Percentiles rank a stretch among this genome's conserved stretches.
phyloP scores from a whole-genome alignment of 1,140 invertebrate species.

The Hestina assimilis region DNA sequence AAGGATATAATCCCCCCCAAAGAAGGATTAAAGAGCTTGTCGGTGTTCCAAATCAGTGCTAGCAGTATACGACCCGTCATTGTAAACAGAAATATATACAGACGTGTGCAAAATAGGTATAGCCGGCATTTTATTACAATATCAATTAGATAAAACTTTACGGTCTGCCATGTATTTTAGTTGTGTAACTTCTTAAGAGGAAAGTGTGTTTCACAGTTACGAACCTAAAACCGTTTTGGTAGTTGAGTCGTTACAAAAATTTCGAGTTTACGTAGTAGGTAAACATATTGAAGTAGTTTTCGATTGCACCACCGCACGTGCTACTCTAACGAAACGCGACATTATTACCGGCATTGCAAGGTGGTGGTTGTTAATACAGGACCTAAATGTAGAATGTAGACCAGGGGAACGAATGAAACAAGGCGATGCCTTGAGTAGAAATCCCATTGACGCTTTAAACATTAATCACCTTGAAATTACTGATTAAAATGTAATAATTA shows the following conservation, averaged over 20 bases:
- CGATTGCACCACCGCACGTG: constrained; percentile 49
- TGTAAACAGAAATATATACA: background rate
- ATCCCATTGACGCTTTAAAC: background rate
- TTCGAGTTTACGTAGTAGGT: constrained; percentile 55
- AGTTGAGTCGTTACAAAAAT: constrained; percentile 34
- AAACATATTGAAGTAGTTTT: constrained; percentile 40
- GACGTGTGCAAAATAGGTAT: background rate
- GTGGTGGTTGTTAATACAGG: constrained; percentile 47
- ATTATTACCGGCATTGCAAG: constrained; percentile 43
- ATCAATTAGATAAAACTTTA: background rate
- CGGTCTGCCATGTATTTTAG: constrained; percentile 24
- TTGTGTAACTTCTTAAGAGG: constrained; percentile 22
- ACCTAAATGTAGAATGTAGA: background rate
- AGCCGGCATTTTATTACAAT: background rate
- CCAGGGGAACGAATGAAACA: background rate
- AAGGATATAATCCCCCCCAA: too few species aligned
- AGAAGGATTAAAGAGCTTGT: too few species aligned
- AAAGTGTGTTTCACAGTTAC: constrained; percentile 23
- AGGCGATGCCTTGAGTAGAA: background rate
- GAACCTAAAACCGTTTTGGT: constrained; percentile 30
- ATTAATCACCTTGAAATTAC: background rate
- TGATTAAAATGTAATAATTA: background rate
- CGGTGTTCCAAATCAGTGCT: background rate
- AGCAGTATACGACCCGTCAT: background rate
- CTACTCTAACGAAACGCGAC: constrained; percentile 44